Percentiles rank a stretch among this genome's conserved stretches.
Evolutionary conservation across 2,888 invertebrate species (phyloP).

Genomic region (Aleiodes leptofemur): DNA sequence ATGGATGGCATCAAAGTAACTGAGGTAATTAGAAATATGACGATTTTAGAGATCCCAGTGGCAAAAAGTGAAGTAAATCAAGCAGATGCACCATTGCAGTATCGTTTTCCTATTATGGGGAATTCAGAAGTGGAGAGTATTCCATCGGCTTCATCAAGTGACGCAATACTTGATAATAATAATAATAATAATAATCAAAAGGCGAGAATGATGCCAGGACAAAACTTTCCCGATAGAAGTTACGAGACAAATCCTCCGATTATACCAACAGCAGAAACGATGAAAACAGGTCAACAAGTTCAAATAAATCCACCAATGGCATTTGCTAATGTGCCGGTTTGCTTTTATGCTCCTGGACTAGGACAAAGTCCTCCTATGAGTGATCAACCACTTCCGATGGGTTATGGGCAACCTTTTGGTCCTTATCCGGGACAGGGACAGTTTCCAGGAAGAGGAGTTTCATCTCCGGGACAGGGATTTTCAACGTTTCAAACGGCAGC

Average conservation of each 20-base stretch:
- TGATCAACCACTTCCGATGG: slow-evolving; percentile 21
- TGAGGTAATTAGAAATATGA: slow-evolving; percentile 42
- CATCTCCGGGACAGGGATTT: slow-evolving; percentile 48
- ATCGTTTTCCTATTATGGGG: not conserved
- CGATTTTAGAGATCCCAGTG: slow-evolving; percentile 27
- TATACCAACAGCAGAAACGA: slow-evolving; percentile 62
- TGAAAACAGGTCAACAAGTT: slow-evolving; percentile 66
- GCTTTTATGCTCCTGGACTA: slow-evolving; percentile 53
- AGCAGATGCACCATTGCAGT: slow-evolving; percentile 13
- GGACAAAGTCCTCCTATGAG: not conserved
- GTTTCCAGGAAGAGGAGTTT: slow-evolving; percentile 40
- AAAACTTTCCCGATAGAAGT: slow-evolving; percentile 34
- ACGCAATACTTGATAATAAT: not conserved
- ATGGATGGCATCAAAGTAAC: slow-evolving; percentile 31
- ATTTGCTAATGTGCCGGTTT: slow-evolving; percentile 57
- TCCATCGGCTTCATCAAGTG: not conserved
- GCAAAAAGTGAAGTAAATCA: not conserved
- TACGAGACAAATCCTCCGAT: slow-evolving; percentile 43
- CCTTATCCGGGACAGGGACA: slow-evolving; percentile 21
- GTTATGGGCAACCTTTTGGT: not conserved
- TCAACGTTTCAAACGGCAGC: slow-evolving; percentile 28
- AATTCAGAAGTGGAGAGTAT: not conserved
- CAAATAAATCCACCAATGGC: slow-evolving; percentile 61
- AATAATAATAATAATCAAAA: not conserved
- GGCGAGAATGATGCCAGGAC: not conserved